Conservation (phyloP, 2,113 vertebrate species). For the Tapirus terrestris region DNA sequence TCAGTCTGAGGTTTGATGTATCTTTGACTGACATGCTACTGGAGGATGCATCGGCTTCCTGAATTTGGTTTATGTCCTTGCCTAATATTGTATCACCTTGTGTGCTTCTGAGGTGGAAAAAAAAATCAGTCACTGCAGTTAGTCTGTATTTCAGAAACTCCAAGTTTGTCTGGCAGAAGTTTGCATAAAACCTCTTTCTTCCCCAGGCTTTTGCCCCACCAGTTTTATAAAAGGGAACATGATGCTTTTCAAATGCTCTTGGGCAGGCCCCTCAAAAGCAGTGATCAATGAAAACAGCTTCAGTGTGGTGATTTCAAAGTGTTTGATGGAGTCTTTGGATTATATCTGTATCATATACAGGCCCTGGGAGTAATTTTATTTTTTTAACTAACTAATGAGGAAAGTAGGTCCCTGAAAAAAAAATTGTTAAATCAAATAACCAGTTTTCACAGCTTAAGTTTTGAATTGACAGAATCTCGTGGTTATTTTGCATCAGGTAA, state of each 20-base stretch:
- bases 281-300: background rate
- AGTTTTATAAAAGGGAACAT: background rate
- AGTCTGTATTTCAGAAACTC: constrained; percentile 54
- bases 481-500: background rate
- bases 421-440: background rate
- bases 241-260: background rate
- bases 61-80: constrained; percentile 31
- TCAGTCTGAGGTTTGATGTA: background rate
- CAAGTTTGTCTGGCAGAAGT: background rate
- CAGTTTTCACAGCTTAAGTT: background rate
- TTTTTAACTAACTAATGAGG: background rate
- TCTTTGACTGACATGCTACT: constrained; percentile 66
- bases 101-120: background rate
- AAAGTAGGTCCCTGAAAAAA: background rate
- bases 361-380: background rate
- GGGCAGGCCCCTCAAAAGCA: background rate
- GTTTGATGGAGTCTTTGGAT: background rate
- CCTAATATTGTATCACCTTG: constrained; percentile 24
- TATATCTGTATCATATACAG: background rate
- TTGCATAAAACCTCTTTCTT: background rate
- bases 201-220: background rate
- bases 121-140: constrained; percentile 52
- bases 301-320: background rate
- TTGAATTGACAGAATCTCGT: background rate
- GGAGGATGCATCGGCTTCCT: background rate